These are phyloP conservation scores for Stichopus chloronotus DNA, from an alignment of 35 echinoderm and acorn worm genomes.

Conservation along the genomic window DNA sequence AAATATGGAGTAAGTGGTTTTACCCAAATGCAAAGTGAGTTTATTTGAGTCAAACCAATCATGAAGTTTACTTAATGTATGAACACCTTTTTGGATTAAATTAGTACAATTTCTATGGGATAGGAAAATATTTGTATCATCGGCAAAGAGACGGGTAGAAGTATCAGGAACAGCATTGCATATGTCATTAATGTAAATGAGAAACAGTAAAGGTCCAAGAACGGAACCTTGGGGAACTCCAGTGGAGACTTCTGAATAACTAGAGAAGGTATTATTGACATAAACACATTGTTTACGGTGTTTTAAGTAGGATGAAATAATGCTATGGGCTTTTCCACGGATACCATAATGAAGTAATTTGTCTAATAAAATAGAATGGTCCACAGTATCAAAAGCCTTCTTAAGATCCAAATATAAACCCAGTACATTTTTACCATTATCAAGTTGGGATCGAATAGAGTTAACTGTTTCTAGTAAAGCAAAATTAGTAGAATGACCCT, in stretches of 20 bases:
- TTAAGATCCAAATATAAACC: not conserved
- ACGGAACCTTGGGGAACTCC: not conserved
- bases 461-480: not conserved
- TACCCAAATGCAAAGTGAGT: not conserved
- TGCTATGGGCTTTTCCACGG: constrained; percentile 15
- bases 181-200: not conserved
- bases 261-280: not conserved
- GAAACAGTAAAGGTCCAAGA: not conserved
- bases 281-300: not conserved
- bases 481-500: not conserved
- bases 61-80: not conserved
- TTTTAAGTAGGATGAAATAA: constrained; percentile 14
- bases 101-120: not conserved
- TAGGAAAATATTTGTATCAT: not conserved
- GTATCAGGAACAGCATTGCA: not conserved
- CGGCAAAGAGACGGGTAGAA: constrained; percentile 16
- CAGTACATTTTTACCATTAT: constrained; percentile 7
- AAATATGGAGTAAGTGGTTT: not conserved
- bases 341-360: not conserved
- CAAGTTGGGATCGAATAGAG: not conserved
- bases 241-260: constrained; percentile 19
- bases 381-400: not conserved
- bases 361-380: not conserved
- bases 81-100: not conserved
- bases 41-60: constrained; percentile 3